Evolutionary conservation across 2,797 vertebrate genomes (phyloP), one percentile per base, ranked within the genome.

Genomic region (Muscicapa striata): DNA sequence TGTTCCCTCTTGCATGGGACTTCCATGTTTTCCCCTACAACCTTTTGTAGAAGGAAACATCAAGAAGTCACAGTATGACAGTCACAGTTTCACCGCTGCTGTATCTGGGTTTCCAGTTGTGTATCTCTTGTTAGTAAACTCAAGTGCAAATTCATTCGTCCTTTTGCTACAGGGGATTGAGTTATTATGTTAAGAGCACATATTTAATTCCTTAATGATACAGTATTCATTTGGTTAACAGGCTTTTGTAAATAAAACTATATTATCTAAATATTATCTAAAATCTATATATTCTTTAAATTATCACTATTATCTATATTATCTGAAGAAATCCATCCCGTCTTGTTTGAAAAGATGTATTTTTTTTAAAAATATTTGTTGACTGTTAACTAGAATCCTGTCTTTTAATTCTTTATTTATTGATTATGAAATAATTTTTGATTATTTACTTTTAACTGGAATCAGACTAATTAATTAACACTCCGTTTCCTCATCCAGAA

Each of bases 361-460:
- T 82, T 67, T 81, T 59, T 40, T 45, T 52, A 10, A 86, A 86
- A 43, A 51, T 11, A 29, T 30, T 1, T 70, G 10, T 62, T 51
- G 22, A 64, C 61, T 57, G 57, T 74, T 77, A 77, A 61, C 6
- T 67, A 77, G 13, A 93, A 85, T 68, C 36, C 6, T 43, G 24
- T 55, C 16, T 72, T 86, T 86, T 69, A 78, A 81, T 84, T 92
- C 15, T 78, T 82, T 87, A 48, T 86, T 86, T 88, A 84, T 75
- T 81, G 43, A 69, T 69, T 92, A 82, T n/a, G 3, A 89, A 91
- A 72, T 87, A 0, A 8, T 84, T 90, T 92, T 89, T 45, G 23
- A 89, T 96, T 96, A 91, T 91, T 93, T 95, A 64, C 48, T 74
- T 89, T 72, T 90, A 63, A 92, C 75, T 40, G 78, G 69, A 96